Conservation (phyloP, 2,113 vertebrate species). For the Corythornis cristatus region DNA sequence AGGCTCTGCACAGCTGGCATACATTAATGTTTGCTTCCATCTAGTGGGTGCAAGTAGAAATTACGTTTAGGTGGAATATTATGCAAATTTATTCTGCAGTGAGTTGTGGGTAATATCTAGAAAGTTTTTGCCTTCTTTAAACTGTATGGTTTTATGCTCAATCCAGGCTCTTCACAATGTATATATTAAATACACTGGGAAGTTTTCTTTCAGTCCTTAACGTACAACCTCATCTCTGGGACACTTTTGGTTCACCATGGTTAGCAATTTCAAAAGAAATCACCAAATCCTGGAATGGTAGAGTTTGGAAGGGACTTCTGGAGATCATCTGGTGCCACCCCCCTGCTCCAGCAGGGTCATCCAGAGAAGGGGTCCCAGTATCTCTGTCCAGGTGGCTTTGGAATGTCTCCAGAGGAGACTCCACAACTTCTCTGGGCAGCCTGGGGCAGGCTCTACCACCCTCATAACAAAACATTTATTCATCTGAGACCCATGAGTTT, state of each 20-base stretch:
- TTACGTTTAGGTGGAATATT: not conserved
- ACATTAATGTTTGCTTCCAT: slow-evolving; percentile 70
- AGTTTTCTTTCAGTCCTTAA: not conserved
- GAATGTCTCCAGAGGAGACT: not conserved
- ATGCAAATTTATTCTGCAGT: not conserved
- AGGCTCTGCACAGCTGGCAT: not conserved
- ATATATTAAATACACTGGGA: accelerated
- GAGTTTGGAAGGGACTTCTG: not conserved
- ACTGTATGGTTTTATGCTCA: accelerated
- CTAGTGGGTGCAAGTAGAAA: slow-evolving; percentile 63
- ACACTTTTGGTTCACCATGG: not conserved
- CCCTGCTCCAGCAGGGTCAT: not conserved
- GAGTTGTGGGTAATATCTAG: not conserved
- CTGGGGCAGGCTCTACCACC: not conserved
- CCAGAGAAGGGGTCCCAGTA: not conserved
- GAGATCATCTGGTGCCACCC: not conserved
- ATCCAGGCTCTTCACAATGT: accelerated
- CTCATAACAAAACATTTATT: not conserved
- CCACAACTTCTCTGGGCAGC: not conserved
- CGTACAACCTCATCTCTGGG: not conserved
- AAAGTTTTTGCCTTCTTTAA: not conserved
- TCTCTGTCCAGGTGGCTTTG: not conserved
- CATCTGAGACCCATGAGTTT: not conserved
- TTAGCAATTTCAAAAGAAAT: not conserved
- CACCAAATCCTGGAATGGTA: not conserved